A percentile compares a stretch with the other conserved stretches of the same genome.
phyloP scores from a whole-genome alignment of 1,140 invertebrate genomes.

The Drosophila ohnishii region DNA sequence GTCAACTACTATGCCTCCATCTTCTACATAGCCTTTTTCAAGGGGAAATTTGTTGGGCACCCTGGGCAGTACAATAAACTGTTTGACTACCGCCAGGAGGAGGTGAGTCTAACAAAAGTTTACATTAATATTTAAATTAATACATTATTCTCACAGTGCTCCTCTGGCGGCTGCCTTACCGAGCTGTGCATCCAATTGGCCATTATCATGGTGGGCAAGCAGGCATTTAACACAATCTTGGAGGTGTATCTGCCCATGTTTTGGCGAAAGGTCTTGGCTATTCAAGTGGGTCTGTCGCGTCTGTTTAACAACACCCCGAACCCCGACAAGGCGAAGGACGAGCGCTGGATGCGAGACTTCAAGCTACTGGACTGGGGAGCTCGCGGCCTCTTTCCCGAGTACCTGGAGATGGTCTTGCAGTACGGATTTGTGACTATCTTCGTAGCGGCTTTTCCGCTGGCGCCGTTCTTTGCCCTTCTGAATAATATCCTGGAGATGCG shows the following conservation, averaged over 20 bases:
- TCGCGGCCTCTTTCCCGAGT: conserved; percentile 97
- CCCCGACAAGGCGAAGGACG: conserved; percentile 82
- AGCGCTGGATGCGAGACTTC: conserved; percentile 96
- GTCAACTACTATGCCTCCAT: conserved; percentile 99
- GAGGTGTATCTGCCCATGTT: conserved; percentile 90
- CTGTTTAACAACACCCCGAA: conserved; percentile 73
- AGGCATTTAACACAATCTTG: conserved; percentile 95
- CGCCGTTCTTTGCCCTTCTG: conserved; percentile 93
- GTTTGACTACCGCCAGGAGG: conserved; percentile 92
- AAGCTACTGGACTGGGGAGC: conserved; percentile 94
- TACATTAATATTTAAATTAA: too few relatives aligned
- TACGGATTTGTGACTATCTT: conserved; percentile 96
- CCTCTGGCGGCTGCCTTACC: conserved; percentile 94
- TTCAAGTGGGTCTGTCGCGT: conserved; percentile 83
- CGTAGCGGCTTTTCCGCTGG: conserved; percentile 94
- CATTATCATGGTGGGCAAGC: conserved; percentile 98
- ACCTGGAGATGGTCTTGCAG: conserved; percentile 98
- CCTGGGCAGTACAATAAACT: conserved; percentile 91
- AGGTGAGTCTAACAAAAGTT: too few relatives aligned
- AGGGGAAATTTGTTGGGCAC: conserved; percentile 95
- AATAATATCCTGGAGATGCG: conserved; percentile 96
- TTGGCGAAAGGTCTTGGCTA: conserved; percentile 89
- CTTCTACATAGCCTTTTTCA: conserved; percentile 99
- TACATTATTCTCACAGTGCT: conserved; percentile 84
- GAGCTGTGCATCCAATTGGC: conserved; percentile 96